Evolutionary conservation across 1,140 invertebrate species (phyloP).

Genomic region (Drosophila micromelanica): DNA sequence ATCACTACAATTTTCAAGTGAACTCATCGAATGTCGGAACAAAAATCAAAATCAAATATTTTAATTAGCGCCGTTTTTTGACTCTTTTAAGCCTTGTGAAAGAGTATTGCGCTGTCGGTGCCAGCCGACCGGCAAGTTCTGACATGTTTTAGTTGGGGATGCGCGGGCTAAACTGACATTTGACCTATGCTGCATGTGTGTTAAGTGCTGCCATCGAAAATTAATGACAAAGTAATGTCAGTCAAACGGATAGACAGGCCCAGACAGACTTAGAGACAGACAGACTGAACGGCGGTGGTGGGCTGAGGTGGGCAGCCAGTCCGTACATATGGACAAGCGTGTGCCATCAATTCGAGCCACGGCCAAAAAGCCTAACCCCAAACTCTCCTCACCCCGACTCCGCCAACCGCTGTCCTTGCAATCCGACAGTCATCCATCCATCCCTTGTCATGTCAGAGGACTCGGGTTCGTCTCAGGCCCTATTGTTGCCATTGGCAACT

Average conservation of each 20-base stretch:
- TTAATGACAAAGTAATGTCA: constrained; percentile 83
- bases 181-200: constrained; percentile 62
- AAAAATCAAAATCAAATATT: no score
- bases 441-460: constrained; percentile 74
- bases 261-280: constrained; percentile 37
- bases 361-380: constrained; percentile 15
- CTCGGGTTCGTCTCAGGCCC: constrained; percentile 33
- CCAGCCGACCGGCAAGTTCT: no score
- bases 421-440: constrained; percentile 38
- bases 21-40: no score
- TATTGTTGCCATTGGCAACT: constrained; percentile 46
- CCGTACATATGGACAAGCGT: no score
- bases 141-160: constrained; percentile 18
- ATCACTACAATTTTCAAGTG: no score
- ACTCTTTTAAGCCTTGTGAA: no score
- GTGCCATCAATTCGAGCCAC: constrained; percentile 55
- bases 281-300: no score
- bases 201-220: constrained; percentile 75
- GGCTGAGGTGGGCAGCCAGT: no score
- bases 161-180: constrained; percentile 48
- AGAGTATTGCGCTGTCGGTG: no score
- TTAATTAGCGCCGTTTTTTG: no score
- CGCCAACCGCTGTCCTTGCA: neutral
- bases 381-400: neutral
- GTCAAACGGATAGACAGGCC: constrained; percentile 76